Evolutionary conservation across 2,113 vertebrate species (phyloP).

Genomic region (Dipodomys merriami): DNA sequence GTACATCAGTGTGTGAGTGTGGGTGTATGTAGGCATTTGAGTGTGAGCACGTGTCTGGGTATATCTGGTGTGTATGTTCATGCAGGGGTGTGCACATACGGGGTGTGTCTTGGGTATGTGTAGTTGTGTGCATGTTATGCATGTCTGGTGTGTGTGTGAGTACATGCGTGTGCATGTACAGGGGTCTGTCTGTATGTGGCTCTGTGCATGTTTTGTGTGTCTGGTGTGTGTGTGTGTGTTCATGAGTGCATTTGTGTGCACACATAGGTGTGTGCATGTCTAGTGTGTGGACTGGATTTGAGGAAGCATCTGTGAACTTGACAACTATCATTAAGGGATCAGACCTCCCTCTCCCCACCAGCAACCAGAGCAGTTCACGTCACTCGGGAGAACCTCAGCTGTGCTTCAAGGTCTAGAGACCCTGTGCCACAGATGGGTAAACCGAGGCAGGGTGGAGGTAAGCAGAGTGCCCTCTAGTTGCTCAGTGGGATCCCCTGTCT

Average conservation of each 20-base stretch:
- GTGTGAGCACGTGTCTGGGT: neutral
- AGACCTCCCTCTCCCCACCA: neutral
- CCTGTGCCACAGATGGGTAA: conserved; percentile 67
- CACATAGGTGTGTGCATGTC: too few relatives aligned
- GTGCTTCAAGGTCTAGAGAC: neutral
- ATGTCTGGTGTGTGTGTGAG: neutral
- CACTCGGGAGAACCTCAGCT: neutral
- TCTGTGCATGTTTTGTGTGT: neutral
- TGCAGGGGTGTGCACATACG: too few relatives aligned
- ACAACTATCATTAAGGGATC: neutral
- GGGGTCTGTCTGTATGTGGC: too few relatives aligned
- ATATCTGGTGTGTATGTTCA: neutral
- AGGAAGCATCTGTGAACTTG: neutral
- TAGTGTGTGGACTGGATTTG: neutral
- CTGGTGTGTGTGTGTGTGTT: too few relatives aligned
- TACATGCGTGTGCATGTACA: neutral
- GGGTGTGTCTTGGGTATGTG: too few relatives aligned
- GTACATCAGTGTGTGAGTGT: neutral
- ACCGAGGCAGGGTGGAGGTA: conserved; percentile 49
- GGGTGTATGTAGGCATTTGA: neutral
- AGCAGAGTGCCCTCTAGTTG: neutral
- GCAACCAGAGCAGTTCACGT: neutral
- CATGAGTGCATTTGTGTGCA: too few relatives aligned
- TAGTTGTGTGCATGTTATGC: too few relatives aligned
- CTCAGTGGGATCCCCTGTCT: too few relatives aligned